A percentile compares a stretch with the other conserved stretches of the same genome.
These are phyloP conservation scores for Linepithema humile DNA, from an alignment of 1,140 invertebrate genomes.

Conservation along the genomic window DNA sequence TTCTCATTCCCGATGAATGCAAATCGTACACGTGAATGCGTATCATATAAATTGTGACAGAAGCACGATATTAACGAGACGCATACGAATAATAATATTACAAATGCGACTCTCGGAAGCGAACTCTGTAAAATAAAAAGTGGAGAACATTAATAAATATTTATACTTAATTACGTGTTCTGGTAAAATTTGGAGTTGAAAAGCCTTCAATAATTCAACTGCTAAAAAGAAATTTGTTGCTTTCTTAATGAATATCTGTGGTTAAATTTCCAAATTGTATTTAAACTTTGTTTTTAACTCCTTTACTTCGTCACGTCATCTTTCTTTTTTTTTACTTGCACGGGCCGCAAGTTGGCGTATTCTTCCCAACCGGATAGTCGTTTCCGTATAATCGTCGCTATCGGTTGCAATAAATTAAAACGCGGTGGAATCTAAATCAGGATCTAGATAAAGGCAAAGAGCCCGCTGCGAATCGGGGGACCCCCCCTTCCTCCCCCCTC, in stretches of 20 bases:
- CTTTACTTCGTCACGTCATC: neutral
- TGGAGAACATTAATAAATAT: too few species aligned
- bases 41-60: neutral
- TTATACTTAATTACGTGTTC: too few species aligned
- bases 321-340: conserved; percentile 2
- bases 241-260: neutral
- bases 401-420: conserved; percentile 70
- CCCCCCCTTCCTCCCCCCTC: conserved; percentile 19
- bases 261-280: neutral
- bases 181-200: too few species aligned
- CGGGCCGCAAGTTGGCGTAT: neutral
- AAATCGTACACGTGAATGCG: too few species aligned
- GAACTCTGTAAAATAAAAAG: too few species aligned
- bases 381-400: conserved; percentile 57
- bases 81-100: too few species aligned
- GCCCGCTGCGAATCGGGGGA: neutral
- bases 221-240: neutral
- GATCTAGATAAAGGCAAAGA: conserved; percentile 45
- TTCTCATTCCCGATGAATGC: neutral
- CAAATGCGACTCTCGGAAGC: too few species aligned
- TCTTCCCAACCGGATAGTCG: conserved; percentile 7
- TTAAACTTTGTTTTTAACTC: neutral
- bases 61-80: neutral
- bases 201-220: too few species aligned
- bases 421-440: conserved; percentile 60